These are phyloP conservation scores for Phyto melanocephala DNA, from an alignment of 2,888 invertebrate genomes.

Conservation along the genomic window DNA sequence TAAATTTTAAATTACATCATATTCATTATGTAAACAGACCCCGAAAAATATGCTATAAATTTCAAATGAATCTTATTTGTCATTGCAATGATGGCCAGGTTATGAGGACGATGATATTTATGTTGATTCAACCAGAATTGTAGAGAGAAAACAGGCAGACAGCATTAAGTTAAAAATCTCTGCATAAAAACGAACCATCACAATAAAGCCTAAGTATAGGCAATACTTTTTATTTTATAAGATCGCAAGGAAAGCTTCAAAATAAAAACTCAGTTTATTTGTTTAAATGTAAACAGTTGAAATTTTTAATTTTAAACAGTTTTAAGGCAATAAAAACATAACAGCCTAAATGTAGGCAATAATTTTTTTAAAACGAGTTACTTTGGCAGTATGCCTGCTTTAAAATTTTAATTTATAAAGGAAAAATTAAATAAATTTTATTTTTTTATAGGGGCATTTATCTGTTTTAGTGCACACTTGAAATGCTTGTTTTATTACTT, in stretches of 20 bases:
- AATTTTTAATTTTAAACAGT: background rate
- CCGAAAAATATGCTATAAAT: slow-evolving; percentile 47
- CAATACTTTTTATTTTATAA: background rate
- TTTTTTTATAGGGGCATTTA: background rate
- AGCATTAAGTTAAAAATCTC: background rate
- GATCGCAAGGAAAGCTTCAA: background rate
- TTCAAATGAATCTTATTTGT: slow-evolving; percentile 39
- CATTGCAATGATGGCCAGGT: slow-evolving; percentile 9
- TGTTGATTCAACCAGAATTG: background rate
- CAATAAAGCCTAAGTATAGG: slow-evolving; percentile 2
- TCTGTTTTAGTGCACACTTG: background rate
- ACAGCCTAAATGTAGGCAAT: background rate
- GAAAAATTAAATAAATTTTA: background rate
- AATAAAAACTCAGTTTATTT: background rate
- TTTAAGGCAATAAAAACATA: background rate
- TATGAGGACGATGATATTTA: background rate
- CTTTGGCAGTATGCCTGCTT: too few species aligned
- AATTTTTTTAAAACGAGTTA: background rate
- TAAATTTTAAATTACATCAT: slow-evolving; percentile 47
- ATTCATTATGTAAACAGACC: slow-evolving; percentile 17
- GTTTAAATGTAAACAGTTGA: background rate
- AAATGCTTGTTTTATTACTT: background rate
- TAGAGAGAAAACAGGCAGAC: background rate
- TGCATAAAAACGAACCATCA: background rate
- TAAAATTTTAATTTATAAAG: too few species aligned